Percentiles rank a stretch among this genome's conserved stretches.
These are phyloP conservation scores for Polyodon spathula DNA, from an alignment of 2,113 vertebrate species.

Conservation along the genomic window DNA sequence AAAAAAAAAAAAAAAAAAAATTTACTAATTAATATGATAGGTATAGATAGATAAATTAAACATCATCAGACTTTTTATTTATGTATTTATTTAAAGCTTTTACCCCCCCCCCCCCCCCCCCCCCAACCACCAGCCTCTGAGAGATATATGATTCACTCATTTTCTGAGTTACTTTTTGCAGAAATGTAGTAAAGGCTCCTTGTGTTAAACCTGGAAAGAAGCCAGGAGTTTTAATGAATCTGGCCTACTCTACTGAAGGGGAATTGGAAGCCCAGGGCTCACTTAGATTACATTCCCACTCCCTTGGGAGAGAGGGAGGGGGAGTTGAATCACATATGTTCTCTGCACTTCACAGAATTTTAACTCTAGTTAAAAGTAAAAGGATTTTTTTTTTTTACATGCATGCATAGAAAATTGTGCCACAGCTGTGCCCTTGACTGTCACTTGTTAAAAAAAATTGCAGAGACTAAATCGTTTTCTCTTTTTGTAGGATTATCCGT, in stretches of 20 bases:
- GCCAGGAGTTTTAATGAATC: constrained; percentile 99
- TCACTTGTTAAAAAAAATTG: not conserved
- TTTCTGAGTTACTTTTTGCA: constrained; percentile 98
- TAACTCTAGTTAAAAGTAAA: not conserved
- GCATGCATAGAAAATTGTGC: not conserved
- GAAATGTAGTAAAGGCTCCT: constrained; percentile 90
- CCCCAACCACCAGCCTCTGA: constrained; percentile 63
- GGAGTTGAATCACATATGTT: constrained; percentile 57
- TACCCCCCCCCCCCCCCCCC: too few species aligned
- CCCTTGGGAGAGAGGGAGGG: constrained; percentile 49
- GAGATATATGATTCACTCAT: constrained; percentile 94
- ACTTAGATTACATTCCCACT: constrained; percentile 57
- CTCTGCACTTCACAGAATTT: constrained; percentile 51
- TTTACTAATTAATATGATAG: too few species aligned
- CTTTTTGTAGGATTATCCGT: too few species aligned
- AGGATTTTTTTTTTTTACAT: not conserved
- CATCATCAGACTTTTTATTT: too few species aligned
- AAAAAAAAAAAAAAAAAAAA: too few species aligned
- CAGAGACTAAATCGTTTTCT: not conserved
- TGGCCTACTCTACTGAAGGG: constrained; percentile 86
- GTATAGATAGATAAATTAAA: too few species aligned
- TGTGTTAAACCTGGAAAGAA: constrained; percentile 92
- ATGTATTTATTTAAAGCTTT: constrained; percentile 58
- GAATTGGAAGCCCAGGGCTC: constrained; percentile 64
- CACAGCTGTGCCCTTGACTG: not conserved